Evolutionary conservation across 2,797 vertebrate genomes (phyloP), one percentile per base, ranked within the genome.

Genomic region (Gobio occitaniae): DNA sequence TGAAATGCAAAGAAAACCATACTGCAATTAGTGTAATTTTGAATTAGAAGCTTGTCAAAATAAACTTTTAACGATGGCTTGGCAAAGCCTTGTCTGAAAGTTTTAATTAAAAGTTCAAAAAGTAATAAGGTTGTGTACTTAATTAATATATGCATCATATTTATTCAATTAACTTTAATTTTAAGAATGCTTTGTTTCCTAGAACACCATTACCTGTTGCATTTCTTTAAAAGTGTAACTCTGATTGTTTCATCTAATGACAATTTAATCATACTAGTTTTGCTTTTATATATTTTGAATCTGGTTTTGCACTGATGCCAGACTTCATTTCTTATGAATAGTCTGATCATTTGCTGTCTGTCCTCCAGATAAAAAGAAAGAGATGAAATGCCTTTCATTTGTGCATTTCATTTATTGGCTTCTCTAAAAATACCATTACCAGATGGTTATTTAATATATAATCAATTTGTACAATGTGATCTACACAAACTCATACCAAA

Each of bases 381-480:
- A 29, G 38, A 78, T 65, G 8, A 47, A 48, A 25, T 36, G 61
- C 4, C 15, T 66, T 36, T 79, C 17, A 36, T 79, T 47, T 77
- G 6, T 41, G 21, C 52, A 41, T 77, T 79, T 79, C 0, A 66
- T 66, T 21, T n/a, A 36, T 11, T 9, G 61, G 59, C 61, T 79
- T 5, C 19, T 66, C 77, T 66, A 66, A 50, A 79, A 66, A 79
- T 66, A 79, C n/a, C 16, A 36, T 66, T 66, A 32, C 59, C 77
- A 79, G 61, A 79, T 79, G 61, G 61, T 32, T 36, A 79, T 79
- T 21, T 36, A 66, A 50, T 66, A 50, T 32, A 66, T 41, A 36
- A 79, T 50, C 16, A 6, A 50, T 50, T 50, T 50, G 59, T 66
- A 66, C 44, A 66, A 13, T 65, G 41, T 21, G 16, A 79, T 29